Percentiles rank a stretch among this genome's conserved stretches.
Evolutionary conservation across 2,888 invertebrate species (phyloP).

Genomic region (Sinopyrophorus schimmeli): DNA sequence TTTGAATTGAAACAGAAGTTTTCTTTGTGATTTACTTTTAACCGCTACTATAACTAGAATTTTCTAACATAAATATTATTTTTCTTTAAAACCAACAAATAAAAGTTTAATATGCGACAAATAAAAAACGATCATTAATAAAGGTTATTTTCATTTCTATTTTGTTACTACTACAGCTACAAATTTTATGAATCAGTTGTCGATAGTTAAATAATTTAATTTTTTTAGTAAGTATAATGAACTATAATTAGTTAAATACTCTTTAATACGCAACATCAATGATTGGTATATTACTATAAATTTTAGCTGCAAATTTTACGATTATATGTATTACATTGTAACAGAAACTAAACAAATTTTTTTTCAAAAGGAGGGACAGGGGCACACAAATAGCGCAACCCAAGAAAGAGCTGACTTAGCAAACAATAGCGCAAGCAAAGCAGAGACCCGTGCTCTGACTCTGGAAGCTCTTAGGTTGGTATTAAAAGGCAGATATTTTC

Average conservation of each 20-base stretch:
- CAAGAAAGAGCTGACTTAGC: constrained; percentile 55
- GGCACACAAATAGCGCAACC: constrained; percentile 52
- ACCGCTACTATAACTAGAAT: too few species aligned
- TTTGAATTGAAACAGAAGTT: too few species aligned
- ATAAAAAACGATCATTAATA: neutral
- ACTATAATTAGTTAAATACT: too few species aligned
- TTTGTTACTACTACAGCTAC: neutral
- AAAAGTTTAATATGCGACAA: too few species aligned
- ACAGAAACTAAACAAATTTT: constrained; percentile 25
- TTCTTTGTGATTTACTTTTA: too few species aligned
- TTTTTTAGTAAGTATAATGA: too few species aligned
- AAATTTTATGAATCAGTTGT: neutral
- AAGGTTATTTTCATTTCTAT: neutral
- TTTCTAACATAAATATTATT: too few species aligned
- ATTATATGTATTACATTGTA: too few species aligned
- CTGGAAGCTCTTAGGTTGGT: constrained; percentile 56
- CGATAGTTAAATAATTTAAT: neutral
- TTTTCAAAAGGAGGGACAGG: constrained; percentile 41
- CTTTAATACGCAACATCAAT: too few species aligned
- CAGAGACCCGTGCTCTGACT: constrained; percentile 56
- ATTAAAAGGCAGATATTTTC: constrained; percentile 55
- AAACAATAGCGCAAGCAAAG: constrained; percentile 54
- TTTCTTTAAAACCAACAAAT: too few species aligned
- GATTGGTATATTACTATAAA: too few species aligned
- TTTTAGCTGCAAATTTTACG: too few species aligned